Evolutionary conservation across 2,113 vertebrate species (phyloP), one percentile per base, ranked within the genome.

Genomic region (Puffinus mauretanicus): DNA sequence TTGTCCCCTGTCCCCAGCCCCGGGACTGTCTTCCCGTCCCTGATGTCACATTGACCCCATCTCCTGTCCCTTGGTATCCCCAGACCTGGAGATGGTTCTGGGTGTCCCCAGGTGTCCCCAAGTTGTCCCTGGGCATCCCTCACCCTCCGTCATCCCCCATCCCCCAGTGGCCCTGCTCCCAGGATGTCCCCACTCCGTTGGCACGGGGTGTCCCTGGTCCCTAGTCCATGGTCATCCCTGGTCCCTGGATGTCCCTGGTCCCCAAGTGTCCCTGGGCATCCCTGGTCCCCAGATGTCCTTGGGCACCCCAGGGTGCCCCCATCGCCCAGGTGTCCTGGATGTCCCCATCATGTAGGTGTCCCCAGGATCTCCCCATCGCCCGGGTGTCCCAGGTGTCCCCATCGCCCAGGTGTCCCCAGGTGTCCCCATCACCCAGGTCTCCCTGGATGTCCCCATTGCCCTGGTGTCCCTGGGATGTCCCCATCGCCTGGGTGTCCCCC

Each of bases 31-130:
- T 4, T 34, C 65, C 8, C 77, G 7, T 9, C 44, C 60, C 51
- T 5, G 13, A 1, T 40, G 34, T 20, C 29, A 9, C 4, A 0
- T 0, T 20, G 26, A 5, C 9, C 16, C 38, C 22, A 3, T 26
- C 19, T 64, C 36, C 34, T 9, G 8, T 10, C 29, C 42, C 7
- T 6, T 6, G 8, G 40, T 9, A 2, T 17, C 24, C 36, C 32
- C 55, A 4, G n/a, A 30, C 11, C 6, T 32, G 34, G 18, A 12
- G 18, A 2, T 6, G 44, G 22, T 3, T 9, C 32, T 1, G 9
- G 32, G 6, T 16, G 42, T 44, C 10, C 42, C 40, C 55, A 44
- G 15, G 19, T 3, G 40, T 40, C 40, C 40, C 40, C 40, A 40
- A 40, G 40, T 40, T 40, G 40, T 40, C 40, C 73, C 42, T 2